Conservation (phyloP, 2,888 invertebrate species). For the Habroteleia sp. region DNA sequence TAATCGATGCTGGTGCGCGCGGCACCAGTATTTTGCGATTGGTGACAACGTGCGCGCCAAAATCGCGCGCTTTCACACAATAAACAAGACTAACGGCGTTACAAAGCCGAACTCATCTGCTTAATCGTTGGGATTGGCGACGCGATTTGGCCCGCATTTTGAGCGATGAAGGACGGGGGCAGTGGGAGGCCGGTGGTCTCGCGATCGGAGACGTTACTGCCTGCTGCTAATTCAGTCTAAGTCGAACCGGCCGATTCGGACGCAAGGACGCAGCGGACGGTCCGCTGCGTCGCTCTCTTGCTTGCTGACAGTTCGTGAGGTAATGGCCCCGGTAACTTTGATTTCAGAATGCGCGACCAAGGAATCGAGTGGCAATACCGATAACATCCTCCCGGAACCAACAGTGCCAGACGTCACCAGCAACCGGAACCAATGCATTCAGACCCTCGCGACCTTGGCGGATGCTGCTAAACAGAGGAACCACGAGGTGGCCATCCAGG, state of each 20-base stretch:
- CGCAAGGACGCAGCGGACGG: slow-evolving; percentile 22
- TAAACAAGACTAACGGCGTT: no score
- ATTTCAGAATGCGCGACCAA: slow-evolving; percentile 75
- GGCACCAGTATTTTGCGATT: no score
- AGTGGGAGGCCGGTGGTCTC: slow-evolving; percentile 36
- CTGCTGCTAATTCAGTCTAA: slow-evolving; percentile 52
- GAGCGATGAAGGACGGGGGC: slow-evolving; percentile 51
- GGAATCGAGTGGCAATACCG: slow-evolving; percentile 56
- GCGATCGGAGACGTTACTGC: slow-evolving; percentile 10
- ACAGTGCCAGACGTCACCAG: slow-evolving; percentile 2
- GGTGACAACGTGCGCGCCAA: no score
- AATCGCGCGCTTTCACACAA: no score
- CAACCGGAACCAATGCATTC: slow-evolving; percentile 81
- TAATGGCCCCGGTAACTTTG: slow-evolving; percentile 72
- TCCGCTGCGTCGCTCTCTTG: slow-evolving; percentile 3
- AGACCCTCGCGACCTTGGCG: slow-evolving; percentile 67
- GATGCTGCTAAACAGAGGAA: slow-evolving; percentile 26
- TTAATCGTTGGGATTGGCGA: slow-evolving; percentile 12
- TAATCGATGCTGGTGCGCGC: no score
- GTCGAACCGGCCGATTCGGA: slow-evolving; percentile 30
- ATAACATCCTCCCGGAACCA: slow-evolving; percentile 20
- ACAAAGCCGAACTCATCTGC: no score
- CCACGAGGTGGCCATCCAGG: slow-evolving; percentile 86
- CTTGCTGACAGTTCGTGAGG: slow-evolving; percentile 30
- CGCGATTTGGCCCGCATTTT: slow-evolving; percentile 31